These are phyloP conservation scores for Turnix velox DNA, from an alignment of 2,113 vertebrate species.

Conservation along the genomic window DNA sequence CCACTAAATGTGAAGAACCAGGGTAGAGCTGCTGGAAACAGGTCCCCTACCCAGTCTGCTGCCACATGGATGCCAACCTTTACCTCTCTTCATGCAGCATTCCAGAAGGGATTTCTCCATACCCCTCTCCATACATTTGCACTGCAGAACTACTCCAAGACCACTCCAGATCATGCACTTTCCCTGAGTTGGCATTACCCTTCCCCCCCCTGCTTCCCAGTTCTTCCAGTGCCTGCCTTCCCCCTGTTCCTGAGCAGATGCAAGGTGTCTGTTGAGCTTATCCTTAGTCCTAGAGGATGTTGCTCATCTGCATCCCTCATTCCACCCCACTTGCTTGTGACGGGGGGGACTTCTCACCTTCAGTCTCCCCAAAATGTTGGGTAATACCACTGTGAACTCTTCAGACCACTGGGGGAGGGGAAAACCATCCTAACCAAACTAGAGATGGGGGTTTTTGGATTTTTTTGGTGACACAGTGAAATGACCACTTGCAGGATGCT, in stretches of 20 bases:
- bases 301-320: slow-evolving; percentile 42
- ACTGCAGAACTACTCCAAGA: slow-evolving; percentile 44
- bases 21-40: slow-evolving; percentile 60
- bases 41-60: slow-evolving; percentile 29
- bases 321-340: slow-evolving; percentile 13
- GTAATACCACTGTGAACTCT: slow-evolving; percentile 77
- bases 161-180: slow-evolving; percentile 64
- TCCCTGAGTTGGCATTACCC: slow-evolving; percentile 11
- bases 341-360: background rate
- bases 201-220: background rate
- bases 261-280: background rate
- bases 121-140: slow-evolving; percentile 4
- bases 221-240: slow-evolving; percentile 42
- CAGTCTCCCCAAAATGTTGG: slow-evolving; percentile 3
- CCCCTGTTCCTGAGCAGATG: background rate
- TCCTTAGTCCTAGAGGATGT: slow-evolving; percentile 2
- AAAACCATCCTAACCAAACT: background rate
- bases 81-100: slow-evolving; percentile 63
- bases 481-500: slow-evolving; percentile 24
- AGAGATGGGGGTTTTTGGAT: no score
- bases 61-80: slow-evolving; percentile 50
- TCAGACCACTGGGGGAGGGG: slow-evolving; percentile 61
- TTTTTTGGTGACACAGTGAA: background rate
- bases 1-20: slow-evolving; percentile 77
- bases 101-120: slow-evolving; percentile 64